Evolutionary conservation across 2,888 invertebrate genomes (phyloP).

Genomic region (Anthrax anthrax): DNA sequence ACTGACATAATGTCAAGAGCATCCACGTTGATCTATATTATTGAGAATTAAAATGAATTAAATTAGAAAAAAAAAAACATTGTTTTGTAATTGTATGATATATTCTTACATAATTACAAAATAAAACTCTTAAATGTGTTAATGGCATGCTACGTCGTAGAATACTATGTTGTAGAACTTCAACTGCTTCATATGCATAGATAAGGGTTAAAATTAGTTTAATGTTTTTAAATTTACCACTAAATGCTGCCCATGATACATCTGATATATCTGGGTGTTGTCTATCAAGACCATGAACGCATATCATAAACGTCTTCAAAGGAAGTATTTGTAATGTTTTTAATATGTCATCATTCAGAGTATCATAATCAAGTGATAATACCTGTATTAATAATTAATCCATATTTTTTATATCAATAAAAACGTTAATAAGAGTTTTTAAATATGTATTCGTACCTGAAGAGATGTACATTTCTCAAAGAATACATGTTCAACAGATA

Average conservation of each 20-base stretch:
- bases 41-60: not conserved
- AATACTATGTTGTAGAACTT: conserved; percentile 45
- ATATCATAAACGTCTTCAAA: conserved; percentile 47
- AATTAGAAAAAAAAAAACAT: not conserved
- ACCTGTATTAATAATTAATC: conserved; percentile 13
- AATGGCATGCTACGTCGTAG: conserved; percentile 55
- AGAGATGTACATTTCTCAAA: conserved; percentile 45
- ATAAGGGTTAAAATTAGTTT: conserved; percentile 35
- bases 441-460: conserved; percentile 34
- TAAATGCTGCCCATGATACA: conserved; percentile 46
- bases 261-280: conserved; percentile 48
- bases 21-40: conserved; percentile 29
- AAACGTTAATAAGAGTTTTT: not conserved
- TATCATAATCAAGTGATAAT: conserved; percentile 32
- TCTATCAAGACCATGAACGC: conserved; percentile 51
- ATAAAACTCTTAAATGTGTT: conserved; percentile 55
- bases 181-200: conserved; percentile 53
- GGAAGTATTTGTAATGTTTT: conserved; percentile 29
- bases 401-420: not conserved
- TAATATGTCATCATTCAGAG: conserved; percentile 28
- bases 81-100: too few relatives aligned
- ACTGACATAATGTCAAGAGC: conserved; percentile 31
- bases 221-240: conserved; percentile 25
- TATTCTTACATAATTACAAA: conserved; percentile 47
- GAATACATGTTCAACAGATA: conserved; percentile 36